Percentiles rank a stretch among this genome's conserved stretches.
These are phyloP conservation scores for Unio pictorum DNA, from an alignment of 2,888 invertebrate species.

Conservation along the genomic window DNA sequence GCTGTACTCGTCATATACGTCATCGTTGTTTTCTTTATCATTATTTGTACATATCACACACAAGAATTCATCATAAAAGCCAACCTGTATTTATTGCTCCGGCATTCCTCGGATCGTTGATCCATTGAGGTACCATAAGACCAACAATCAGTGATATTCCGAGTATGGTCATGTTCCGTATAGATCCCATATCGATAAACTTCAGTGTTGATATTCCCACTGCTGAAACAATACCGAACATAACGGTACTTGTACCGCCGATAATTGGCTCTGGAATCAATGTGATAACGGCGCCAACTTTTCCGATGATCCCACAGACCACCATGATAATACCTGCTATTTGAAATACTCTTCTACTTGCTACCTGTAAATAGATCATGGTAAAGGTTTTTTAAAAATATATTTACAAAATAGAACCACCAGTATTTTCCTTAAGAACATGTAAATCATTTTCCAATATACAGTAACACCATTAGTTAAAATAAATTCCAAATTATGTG, in stretches of 20 bases:
- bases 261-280: constrained; percentile 74
- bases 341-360: constrained; percentile 71
- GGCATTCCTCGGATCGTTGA: constrained; percentile 33
- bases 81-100: constrained; percentile 58
- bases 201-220: constrained; percentile 67
- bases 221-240: constrained; percentile 66
- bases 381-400: no score
- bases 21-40: no score
- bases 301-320: constrained; percentile 62
- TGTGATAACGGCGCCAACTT: constrained; percentile 67
- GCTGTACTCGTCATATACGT: no score
- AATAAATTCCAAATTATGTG: no score
- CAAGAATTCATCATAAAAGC: neutral
- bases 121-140: constrained; percentile 73
- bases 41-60: neutral
- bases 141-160: constrained; percentile 91
- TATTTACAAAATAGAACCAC: no score
- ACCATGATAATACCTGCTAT: constrained; percentile 71
- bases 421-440: no score
- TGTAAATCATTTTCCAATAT: no score
- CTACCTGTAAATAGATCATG: constrained; percentile 61
- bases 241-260: constrained; percentile 65
- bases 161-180: constrained; percentile 89
- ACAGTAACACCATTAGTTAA: no score
- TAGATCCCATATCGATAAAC: constrained; percentile 83